Percentiles rank a stretch among this genome's conserved stretches.
Evolutionary conservation across 2,888 invertebrate genomes (phyloP).

Genomic region (Lymantria dispar): DNA sequence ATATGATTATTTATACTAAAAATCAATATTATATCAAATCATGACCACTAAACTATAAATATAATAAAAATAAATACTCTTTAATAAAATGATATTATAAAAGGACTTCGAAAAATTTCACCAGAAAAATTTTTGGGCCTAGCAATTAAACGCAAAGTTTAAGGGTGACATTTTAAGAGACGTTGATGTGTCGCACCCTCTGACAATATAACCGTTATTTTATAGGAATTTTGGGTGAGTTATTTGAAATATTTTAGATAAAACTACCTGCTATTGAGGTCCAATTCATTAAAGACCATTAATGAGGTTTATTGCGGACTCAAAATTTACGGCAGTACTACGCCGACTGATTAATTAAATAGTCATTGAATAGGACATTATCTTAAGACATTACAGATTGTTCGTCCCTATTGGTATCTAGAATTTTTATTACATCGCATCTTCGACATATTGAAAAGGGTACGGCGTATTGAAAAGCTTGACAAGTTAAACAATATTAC

Average conservation of each 20-base stretch:
- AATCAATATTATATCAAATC: background rate
- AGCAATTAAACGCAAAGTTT: constrained; percentile 61
- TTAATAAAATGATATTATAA: constrained; percentile 17
- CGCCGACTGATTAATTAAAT: constrained; percentile 67
- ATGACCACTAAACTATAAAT: background rate
- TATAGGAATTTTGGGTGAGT: constrained; percentile 51
- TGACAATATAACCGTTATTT: constrained; percentile 58
- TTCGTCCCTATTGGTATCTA: constrained; percentile 33
- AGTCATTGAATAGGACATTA: constrained; percentile 58
- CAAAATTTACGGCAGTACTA: constrained; percentile 58
- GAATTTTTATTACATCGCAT: constrained; percentile 36
- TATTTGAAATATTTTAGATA: constrained; percentile 51
- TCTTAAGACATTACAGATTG: constrained; percentile 40
- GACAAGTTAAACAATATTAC: constrained; percentile 15
- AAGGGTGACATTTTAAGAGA: constrained; percentile 41
- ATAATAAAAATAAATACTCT: background rate
- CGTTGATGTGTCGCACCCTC: constrained; percentile 40
- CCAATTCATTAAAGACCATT: constrained; percentile 76
- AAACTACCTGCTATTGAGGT: constrained; percentile 71
- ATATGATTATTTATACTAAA: background rate
- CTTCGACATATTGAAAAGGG: background rate
- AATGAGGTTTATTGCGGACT: constrained; percentile 66
- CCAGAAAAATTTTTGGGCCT: constrained; percentile 44
- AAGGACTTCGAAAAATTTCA: constrained; percentile 23
- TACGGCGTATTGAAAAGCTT: constrained; percentile 4